These are phyloP conservation scores for Eunapius fragilis DNA, from an alignment of 37 sponge, comb jelly and placozoan species.

Conservation along the genomic window DNA sequence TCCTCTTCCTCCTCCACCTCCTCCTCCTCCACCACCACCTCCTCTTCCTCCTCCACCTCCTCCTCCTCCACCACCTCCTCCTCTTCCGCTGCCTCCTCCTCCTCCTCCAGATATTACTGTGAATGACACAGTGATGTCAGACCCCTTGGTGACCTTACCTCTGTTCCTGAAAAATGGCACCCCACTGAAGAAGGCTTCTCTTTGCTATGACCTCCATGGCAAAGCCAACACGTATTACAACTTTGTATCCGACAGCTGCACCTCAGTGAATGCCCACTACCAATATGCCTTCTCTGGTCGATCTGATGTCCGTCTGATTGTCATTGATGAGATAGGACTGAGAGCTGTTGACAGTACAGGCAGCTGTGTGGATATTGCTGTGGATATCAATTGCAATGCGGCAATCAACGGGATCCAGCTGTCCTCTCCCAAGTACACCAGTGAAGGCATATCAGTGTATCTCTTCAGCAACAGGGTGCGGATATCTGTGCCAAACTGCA, in stretches of 20 bases:
- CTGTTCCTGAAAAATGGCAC: not conserved
- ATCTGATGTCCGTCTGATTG: not conserved
- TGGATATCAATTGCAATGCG: constrained; percentile 11
- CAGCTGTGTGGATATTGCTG: constrained; percentile 2
- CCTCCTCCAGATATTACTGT: not conserved
- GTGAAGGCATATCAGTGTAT: not conserved
- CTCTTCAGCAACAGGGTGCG: not conserved
- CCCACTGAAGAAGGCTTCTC: not conserved
- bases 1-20: too few species aligned
- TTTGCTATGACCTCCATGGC: constrained; percentile 41
- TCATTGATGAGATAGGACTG: constrained; percentile 15
- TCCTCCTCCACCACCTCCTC: too few species aligned
- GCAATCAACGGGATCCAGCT: constrained; percentile 1
- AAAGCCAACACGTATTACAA: constrained; percentile 13
- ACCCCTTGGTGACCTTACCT: constrained; percentile 12
- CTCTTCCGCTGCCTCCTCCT: too few species aligned
- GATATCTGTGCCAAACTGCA: constrained; percentile 29
- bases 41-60: too few species aligned
- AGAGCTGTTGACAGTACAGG: not conserved
- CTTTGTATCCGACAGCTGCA: constrained; percentile 21
- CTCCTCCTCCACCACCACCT: too few species aligned
- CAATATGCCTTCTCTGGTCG: not conserved
- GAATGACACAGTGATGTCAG: constrained; percentile 6
- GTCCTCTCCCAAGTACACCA: not conserved
- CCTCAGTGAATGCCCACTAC: constrained; percentile 16